Evolutionary conservation across 2,888 invertebrate species (phyloP).

Genomic region (Caenorhabditis uteleia): DNA sequence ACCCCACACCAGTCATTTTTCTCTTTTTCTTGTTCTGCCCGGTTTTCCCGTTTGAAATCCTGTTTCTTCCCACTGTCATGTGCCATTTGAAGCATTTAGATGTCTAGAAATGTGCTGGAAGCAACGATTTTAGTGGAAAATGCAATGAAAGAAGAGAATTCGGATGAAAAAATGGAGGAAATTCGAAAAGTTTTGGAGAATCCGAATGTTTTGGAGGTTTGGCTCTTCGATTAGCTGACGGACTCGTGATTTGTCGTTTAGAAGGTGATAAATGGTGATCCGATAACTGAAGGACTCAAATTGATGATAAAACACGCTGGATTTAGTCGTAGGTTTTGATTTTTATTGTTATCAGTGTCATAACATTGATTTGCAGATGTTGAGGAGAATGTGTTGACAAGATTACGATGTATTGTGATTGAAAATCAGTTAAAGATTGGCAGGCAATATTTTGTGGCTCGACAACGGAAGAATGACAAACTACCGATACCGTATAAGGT

Average conservation of each 20-base stretch:
- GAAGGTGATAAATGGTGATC: not conserved
- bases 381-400: not conserved
- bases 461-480: conserved; percentile 20
- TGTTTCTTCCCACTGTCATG: not conserved
- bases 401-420: conserved; percentile 9
- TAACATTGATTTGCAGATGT: conserved; percentile 6
- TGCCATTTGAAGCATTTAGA: no score
- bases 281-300: not conserved
- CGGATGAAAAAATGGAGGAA: not conserved
- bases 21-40: no score
- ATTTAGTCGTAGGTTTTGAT: conserved; percentile 8
- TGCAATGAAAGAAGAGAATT: not conserved
- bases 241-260: no score
- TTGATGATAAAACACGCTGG: conserved; percentile 8
- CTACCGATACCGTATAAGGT: conserved; percentile 21
- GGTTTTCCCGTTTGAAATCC: no score
- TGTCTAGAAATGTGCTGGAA: not conserved
- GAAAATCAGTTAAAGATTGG: conserved; percentile 1
- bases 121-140: not conserved
- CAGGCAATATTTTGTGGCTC: conserved; percentile 9
- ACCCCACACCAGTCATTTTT: no score
- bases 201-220: conserved; percentile 1
- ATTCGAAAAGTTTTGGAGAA: not conserved
- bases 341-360: not conserved
- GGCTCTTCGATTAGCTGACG: no score